Evolutionary conservation across 2,888 invertebrate genomes (phyloP).

Genomic region (Cataglyphis altisquamis): DNA sequence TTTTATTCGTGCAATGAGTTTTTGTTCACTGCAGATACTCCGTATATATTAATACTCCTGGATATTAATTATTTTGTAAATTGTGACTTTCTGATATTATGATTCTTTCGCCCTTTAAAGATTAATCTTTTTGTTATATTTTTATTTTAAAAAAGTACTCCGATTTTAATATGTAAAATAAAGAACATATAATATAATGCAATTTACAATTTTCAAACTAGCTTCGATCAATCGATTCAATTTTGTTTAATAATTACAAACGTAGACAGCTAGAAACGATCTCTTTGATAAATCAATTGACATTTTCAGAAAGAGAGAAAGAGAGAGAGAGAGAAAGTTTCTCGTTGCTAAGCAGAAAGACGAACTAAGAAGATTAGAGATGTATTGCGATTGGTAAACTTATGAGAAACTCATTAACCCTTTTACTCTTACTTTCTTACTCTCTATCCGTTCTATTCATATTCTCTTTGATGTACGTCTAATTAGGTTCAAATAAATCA

Average conservation of each 20-base stretch:
- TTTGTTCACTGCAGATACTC: neutral
- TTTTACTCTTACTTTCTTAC: neutral
- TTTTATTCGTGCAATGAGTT: neutral
- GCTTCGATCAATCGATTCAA: neutral
- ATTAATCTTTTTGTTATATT: neutral
- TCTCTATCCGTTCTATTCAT: neutral
- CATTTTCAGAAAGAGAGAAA: neutral
- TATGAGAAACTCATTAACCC: slow-evolving; percentile 1
- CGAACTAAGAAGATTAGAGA: neutral
- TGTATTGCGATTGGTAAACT: neutral
- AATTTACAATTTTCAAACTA: neutral
- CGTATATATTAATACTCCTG: neutral
- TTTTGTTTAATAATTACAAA: neutral
- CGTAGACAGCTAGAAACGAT: neutral
- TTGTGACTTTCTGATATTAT: neutral
- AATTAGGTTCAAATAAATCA: neutral
- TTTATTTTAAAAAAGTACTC: neutral
- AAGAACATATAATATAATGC: neutral
- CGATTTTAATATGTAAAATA: neutral
- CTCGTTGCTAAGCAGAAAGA: neutral
- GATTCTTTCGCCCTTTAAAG: neutral
- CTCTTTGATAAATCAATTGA: slow-evolving; percentile 8
- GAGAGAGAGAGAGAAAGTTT: neutral
- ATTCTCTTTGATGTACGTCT: neutral
- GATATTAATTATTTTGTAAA: slow-evolving; percentile 1